Conservation (phyloP, 1,140 invertebrate genomes). For the Pissodes strobi region DNA sequence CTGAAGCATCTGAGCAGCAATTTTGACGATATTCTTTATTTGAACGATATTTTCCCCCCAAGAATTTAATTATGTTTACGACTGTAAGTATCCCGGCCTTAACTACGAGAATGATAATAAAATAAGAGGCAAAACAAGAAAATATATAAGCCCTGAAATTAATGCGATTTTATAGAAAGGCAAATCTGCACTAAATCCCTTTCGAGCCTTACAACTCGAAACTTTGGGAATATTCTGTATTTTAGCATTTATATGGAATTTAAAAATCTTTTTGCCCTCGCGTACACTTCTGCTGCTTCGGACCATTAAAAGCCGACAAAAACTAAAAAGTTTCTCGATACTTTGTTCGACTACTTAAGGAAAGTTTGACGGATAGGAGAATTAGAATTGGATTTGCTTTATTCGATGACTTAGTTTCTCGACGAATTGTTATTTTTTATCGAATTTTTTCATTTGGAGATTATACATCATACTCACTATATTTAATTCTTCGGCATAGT, state of each 20-base stretch:
- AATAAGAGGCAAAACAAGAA: neutral
- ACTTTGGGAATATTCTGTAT: conserved; percentile 18
- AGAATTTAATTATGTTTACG: no score
- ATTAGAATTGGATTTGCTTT: no score
- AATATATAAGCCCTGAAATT: conserved; percentile 15
- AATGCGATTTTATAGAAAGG: conserved; percentile 20
- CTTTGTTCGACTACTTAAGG: neutral
- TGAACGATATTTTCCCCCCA: no score
- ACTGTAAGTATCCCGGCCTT: no score
- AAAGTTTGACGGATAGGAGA: neutral
- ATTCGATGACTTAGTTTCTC: no score
- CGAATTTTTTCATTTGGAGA: no score
- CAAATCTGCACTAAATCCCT: conserved; percentile 2
- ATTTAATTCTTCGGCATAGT: no score
- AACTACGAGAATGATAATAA: no score
- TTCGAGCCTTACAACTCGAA: conserved; percentile 3
- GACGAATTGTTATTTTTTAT: no score
- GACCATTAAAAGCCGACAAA: conserved; percentile 12
- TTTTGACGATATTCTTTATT: no score
- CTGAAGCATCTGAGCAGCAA: no score
- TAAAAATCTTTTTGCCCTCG: conserved; percentile 11
- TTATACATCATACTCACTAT: no score
- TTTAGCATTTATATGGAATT: conserved; percentile 24
- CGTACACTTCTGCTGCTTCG: conserved; percentile 12
- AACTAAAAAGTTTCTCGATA: neutral